Evolutionary conservation across 1,140 invertebrate species (phyloP).

Genomic region (Olivierus martensii): DNA sequence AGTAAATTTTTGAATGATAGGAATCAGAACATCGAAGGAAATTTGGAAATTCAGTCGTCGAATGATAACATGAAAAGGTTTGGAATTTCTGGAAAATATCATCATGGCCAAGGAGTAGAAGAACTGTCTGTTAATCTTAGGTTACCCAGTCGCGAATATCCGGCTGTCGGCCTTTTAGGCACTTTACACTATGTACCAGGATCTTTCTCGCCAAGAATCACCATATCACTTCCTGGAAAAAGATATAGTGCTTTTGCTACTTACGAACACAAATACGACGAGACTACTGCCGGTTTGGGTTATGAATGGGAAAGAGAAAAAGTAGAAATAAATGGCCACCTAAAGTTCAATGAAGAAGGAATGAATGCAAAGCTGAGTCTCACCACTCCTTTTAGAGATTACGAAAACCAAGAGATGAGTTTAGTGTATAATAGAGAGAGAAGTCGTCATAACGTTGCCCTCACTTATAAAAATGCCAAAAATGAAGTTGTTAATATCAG

Average conservation of each 20-base stretch:
- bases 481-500: constrained; percentile 3
- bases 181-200: constrained; percentile 5
- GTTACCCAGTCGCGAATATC: constrained; percentile 3
- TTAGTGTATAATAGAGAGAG: not conserved
- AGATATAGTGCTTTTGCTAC: constrained; percentile 6
- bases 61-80: constrained; percentile 5
- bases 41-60: constrained; percentile 18
- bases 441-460: not conserved
- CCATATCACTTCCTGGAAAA: constrained; percentile 2
- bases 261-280: constrained; percentile 5
- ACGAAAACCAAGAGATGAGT: not conserved
- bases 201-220: constrained; percentile 4
- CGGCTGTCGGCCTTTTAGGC: constrained; percentile 1
- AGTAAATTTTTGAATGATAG: constrained; percentile 11
- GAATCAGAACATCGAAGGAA: constrained; percentile 15
- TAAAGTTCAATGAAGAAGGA: not conserved
- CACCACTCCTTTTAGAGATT: not conserved
- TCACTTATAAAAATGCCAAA: constrained; percentile 1
- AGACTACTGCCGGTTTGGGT: constrained; percentile 4
- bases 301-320: constrained; percentile 5
- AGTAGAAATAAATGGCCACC: not conserved
- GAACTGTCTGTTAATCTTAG: constrained; percentile 17
- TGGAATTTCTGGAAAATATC: constrained; percentile 12
- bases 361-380: constrained; percentile 2
- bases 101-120: constrained; percentile 4